Conservation (phyloP, 2,113 vertebrate genomes). For the Ceuthmochares aereus region DNA sequence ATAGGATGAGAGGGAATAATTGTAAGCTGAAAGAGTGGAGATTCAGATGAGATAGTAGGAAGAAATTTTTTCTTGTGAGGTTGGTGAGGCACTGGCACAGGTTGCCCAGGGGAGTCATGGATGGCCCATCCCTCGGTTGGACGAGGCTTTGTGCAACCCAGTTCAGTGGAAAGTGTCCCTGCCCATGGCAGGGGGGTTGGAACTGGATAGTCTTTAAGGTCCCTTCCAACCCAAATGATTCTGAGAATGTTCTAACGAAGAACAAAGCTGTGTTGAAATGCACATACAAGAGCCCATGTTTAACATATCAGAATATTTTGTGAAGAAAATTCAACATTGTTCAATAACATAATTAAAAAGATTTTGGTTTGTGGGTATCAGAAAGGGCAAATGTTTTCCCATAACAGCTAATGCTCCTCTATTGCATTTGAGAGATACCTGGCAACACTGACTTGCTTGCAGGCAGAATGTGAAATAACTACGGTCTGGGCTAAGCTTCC, state of each 20-base stretch:
- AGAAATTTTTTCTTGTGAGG: too few species aligned
- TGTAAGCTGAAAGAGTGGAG: too few species aligned
- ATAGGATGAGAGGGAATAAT: too few species aligned
- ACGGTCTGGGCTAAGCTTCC: not conserved
- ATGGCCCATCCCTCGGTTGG: too few species aligned
- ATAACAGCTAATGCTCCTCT: not conserved
- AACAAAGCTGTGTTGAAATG: not conserved
- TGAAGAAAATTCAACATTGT: not conserved
- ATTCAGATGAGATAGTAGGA: too few species aligned
- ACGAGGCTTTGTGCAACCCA: too few species aligned
- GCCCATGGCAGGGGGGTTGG: too few species aligned
- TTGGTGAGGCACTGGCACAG: too few species aligned
- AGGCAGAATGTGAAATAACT: not conserved
- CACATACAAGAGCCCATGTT: not conserved
- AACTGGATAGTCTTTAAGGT: too few species aligned
- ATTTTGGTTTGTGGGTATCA: not conserved
- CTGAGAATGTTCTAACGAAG: not conserved
- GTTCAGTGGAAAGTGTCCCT: too few species aligned
- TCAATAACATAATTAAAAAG: not conserved
- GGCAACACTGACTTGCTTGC: not conserved
- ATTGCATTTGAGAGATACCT: not conserved
- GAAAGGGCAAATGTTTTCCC: not conserved
- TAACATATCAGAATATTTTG: not conserved
- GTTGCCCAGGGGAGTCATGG: too few species aligned
- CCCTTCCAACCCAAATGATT: too few species aligned